A percentile compares a stretch with the other conserved stretches of the same genome.
phyloP scores from a whole-genome alignment of 2,888 invertebrate genomes.

The Pandemis heparana region DNA sequence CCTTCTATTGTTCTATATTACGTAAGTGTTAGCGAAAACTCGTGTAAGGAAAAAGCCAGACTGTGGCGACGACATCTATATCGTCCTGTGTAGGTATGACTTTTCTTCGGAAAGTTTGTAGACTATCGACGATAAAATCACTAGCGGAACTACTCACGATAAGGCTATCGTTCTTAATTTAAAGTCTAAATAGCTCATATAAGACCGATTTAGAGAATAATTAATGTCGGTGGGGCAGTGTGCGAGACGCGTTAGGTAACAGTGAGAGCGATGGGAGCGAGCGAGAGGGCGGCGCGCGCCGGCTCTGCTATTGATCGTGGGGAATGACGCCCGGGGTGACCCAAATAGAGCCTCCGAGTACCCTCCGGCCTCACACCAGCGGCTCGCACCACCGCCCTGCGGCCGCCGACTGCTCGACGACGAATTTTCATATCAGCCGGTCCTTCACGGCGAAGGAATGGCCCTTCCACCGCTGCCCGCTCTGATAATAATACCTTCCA shows the following conservation, averaged over 20 bases:
- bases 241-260: slow-evolving; percentile 81
- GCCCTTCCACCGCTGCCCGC: slow-evolving; percentile 61
- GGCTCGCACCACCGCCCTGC: slow-evolving; percentile 57
- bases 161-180: slow-evolving; percentile 51
- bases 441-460: slow-evolving; percentile 75
- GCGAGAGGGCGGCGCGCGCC: slow-evolving; percentile 80
- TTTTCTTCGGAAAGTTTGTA: slow-evolving; percentile 8
- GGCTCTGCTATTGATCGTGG: slow-evolving; percentile 80
- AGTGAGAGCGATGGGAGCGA: slow-evolving; percentile 67
- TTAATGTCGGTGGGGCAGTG: slow-evolving; percentile 77
- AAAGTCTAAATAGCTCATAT: slow-evolving; percentile 63
- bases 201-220: slow-evolving; percentile 73
- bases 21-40: slow-evolving; percentile 54
- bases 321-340: slow-evolving; percentile 85
- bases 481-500: slow-evolving; percentile 73
- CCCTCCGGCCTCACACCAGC: slow-evolving; percentile 67
- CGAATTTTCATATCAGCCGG: slow-evolving; percentile 84
- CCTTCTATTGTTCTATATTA: slow-evolving; percentile 60
- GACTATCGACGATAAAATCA: slow-evolving; percentile 20
- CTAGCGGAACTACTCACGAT: slow-evolving; percentile 39
- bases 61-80: slow-evolving; percentile 44
- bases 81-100: slow-evolving; percentile 22
- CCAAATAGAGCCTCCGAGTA: slow-evolving; percentile 83
- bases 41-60: slow-evolving; percentile 51
- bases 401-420: slow-evolving; percentile 71